Conservation (phyloP, 2,888 invertebrate species). For the Palloptera scutellata region DNA sequence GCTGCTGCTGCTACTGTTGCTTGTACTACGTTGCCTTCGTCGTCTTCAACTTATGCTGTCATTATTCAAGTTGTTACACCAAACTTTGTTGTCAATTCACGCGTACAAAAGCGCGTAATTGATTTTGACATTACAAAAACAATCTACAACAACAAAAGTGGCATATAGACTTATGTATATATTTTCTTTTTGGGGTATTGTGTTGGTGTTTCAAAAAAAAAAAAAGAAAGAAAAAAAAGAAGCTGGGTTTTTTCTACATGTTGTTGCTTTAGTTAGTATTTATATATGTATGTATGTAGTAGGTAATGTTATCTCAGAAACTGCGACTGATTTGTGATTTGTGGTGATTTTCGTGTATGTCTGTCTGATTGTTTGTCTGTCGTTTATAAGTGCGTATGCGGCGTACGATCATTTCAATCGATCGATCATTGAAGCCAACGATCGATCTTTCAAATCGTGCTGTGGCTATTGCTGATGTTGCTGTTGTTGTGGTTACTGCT, state of each 20-base stretch:
- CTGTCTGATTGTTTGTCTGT: slow-evolving; percentile 1
- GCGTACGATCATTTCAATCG: no score
- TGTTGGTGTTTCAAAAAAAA: not conserved
- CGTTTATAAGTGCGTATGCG: no score
- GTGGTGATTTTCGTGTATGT: slow-evolving; percentile 23
- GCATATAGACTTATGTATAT: not conserved
- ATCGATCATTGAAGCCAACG: no score
- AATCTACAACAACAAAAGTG: not conserved
- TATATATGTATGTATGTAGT: no score
- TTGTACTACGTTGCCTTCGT: slow-evolving; percentile 8
- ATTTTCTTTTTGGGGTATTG: not conserved
- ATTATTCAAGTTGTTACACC: slow-evolving; percentile 26
- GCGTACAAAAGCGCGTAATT: slow-evolving; percentile 48
- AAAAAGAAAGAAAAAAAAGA: not conserved
- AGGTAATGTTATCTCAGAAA: not conserved
- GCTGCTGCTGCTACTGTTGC: slow-evolving; percentile 29
- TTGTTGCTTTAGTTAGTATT: not conserved
- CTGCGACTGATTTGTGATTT: slow-evolving; percentile 25
- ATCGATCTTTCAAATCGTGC: not conserved
- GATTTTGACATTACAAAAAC: slow-evolving; percentile 48
- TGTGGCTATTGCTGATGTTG: not conserved
- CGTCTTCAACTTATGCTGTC: not conserved
- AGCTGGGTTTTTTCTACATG: not conserved
- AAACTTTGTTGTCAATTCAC: slow-evolving; percentile 48
- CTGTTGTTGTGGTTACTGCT: slow-evolving; percentile 3